Base-by-base conservation (phyloP, 2,797 vertebrate species). In the Sebastes matsubarae region DNA sequence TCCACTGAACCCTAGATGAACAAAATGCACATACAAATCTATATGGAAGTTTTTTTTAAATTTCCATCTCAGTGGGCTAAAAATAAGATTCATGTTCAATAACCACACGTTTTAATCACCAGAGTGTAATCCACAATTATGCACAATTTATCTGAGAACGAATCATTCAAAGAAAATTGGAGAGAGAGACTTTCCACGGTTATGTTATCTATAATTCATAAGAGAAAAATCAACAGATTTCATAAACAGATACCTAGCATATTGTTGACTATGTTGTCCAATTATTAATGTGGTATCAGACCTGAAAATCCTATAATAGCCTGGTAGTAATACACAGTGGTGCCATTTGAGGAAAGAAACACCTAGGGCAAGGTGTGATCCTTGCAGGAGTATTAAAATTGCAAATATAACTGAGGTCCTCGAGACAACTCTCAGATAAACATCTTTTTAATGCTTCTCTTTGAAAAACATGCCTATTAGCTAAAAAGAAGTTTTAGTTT, bases 251-350 rank as follows among this genome's bases (percentile, higher is more conserved):
- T 82, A 76, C 38, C 30, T 12, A 6, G 30, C 46, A 68, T 65
- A 68, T 82, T 87, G 81, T 89, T 79, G 82, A 87, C 79, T 25
- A 66, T 66, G 67, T 70, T 86, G 67, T 75, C 66, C 66, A 89
- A 84, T 89, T 86, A 87, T 79, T 79, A 70, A 79, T 84, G 77
- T 66, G 50, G 58, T 78, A 81, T 90, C 81, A 82, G 81, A 82
- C n/a, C 46, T 80, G 68, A 80, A 88, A 85, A 87, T 83, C 86
- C 57, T 72, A 6, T 80, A 75, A 87, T 58, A 64, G 57, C 69
- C 54, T 71, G 11, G 54, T 8, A 16, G 70, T 58, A 68, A 75
- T 88, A 76, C 82, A 60, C 72, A 52, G 30, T 67, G 66, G 66
- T 67, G 54, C 60, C 42, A 77, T 80, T 73, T 64, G 67, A 75